These are phyloP conservation scores for Pristionchus japonicus DNA, from an alignment of 2,888 invertebrate genomes.

Conservation along the genomic window DNA sequence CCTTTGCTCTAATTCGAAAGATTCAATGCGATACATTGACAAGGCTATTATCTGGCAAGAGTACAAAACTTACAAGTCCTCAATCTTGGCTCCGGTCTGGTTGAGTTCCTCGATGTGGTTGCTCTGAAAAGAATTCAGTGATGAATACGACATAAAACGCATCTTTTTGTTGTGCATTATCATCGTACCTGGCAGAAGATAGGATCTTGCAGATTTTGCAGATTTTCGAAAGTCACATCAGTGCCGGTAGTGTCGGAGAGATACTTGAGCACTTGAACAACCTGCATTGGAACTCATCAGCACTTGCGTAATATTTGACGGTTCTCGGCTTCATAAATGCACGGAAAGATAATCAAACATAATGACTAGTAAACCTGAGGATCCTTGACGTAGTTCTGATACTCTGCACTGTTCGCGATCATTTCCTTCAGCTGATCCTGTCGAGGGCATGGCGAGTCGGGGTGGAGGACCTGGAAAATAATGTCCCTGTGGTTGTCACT, in stretches of 20 bases:
- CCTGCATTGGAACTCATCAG: too few species aligned
- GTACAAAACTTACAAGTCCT: background rate
- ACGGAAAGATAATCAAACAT: too few species aligned
- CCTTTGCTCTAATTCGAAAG: too few species aligned
- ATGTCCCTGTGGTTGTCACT: too few species aligned
- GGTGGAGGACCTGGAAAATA: background rate
- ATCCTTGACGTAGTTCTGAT: conserved; percentile 3
- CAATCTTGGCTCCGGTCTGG: background rate
- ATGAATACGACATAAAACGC: too few species aligned
- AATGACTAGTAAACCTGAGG: too few species aligned
- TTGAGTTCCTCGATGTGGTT: background rate
- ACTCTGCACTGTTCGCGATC: background rate
- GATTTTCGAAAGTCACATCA: background rate
- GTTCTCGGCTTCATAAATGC: too few species aligned
- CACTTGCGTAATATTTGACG: too few species aligned
- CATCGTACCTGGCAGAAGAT: background rate
- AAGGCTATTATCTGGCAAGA: too few species aligned
- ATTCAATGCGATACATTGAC: too few species aligned
- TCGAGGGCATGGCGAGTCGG: background rate
- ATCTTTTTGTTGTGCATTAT: background rate
- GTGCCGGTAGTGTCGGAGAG: background rate
- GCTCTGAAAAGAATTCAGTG: background rate
- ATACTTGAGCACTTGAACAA: background rate
- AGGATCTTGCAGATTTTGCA: background rate
- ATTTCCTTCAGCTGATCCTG: conserved; percentile 5